Evolutionary conservation across 2,888 invertebrate species (phyloP).

Genomic region (Mimumesa dahlbomi): DNA sequence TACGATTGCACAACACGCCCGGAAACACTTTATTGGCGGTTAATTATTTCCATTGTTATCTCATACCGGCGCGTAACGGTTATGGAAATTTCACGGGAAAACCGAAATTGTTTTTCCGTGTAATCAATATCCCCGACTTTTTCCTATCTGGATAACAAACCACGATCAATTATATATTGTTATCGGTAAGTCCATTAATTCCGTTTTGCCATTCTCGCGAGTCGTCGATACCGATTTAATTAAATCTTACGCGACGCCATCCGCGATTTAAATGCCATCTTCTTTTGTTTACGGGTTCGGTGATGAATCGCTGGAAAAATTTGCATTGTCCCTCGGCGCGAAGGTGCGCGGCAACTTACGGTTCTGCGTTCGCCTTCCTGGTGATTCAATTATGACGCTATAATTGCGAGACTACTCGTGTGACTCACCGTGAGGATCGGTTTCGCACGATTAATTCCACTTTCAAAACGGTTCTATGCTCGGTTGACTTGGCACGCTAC

Average conservation of each 20-base stretch:
- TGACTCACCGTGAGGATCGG: conserved; percentile 55
- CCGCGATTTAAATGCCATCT: no score
- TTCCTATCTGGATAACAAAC: background rate
- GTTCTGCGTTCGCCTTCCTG: no score
- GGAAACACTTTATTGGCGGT: conserved; percentile 60
- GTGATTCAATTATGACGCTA: conserved; percentile 54
- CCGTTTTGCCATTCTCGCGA: no score
- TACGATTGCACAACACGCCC: conserved; percentile 56
- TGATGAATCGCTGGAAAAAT: no score
- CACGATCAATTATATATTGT: no score
- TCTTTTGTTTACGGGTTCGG: no score
- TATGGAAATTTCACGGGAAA: conserved; percentile 51
- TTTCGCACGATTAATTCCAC: conserved; percentile 63
- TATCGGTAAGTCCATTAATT: no score
- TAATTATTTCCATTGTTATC: conserved; percentile 59
- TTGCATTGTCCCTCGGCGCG: no score
- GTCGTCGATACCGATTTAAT: no score
- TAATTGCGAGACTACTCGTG: conserved; percentile 55
- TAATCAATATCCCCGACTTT: conserved; percentile 1
- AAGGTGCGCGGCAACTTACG: no score
- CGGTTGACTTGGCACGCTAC: conserved; percentile 31
- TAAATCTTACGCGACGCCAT: no score
- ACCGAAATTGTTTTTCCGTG: conserved; percentile 28
- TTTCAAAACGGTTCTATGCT: conserved; percentile 64
- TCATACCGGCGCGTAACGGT: conserved; percentile 43